phyloP scores from a whole-genome alignment of 2,113 vertebrate species.

The Ploceus nigricollis region DNA sequence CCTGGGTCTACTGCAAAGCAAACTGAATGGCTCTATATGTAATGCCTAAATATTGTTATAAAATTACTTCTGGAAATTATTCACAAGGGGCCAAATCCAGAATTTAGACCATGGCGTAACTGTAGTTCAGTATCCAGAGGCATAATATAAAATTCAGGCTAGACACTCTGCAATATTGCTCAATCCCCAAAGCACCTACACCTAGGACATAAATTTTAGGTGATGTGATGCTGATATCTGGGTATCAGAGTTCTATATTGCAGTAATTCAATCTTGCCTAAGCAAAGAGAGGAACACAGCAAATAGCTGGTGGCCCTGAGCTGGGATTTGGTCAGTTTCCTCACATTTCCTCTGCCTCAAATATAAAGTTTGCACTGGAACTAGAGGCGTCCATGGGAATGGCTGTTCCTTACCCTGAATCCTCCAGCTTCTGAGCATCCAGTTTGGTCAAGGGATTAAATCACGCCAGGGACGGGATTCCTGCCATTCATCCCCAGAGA shows the following conservation, averaged over 20 bases:
- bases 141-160: neutral
- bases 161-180: neutral
- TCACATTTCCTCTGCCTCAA: neutral
- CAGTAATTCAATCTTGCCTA: neutral
- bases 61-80: neutral
- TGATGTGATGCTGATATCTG: neutral
- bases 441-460: neutral
- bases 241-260: neutral
- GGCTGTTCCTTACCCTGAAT: neutral
- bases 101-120: neutral
- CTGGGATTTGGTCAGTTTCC: neutral
- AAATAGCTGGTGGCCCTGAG: neutral
- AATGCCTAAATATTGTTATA: neutral
- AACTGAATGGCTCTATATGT: neutral
- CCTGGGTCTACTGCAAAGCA: neutral
- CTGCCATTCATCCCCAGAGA: neutral
- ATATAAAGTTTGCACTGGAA: neutral
- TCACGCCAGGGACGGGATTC: neutral
- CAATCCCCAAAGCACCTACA: neutral
- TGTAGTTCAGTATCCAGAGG: neutral
- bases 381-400: neutral
- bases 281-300: neutral
- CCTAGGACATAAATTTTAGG: neutral
- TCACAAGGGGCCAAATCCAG: neutral
- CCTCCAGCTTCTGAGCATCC: neutral